Evolutionary conservation across 2,113 vertebrate species (phyloP).

Genomic region (Barbus barbus): DNA sequence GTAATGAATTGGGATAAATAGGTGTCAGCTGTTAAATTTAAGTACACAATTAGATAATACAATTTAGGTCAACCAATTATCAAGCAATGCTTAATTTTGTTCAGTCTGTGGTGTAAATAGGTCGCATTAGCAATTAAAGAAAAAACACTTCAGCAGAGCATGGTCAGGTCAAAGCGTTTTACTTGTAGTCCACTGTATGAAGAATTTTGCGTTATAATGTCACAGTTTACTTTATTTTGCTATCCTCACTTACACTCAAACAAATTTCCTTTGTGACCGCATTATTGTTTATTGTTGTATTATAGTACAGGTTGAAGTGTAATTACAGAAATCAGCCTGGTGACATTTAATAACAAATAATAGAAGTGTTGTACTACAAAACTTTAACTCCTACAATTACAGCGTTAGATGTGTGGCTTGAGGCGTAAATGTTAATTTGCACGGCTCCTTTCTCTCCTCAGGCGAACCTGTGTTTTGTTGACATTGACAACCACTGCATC

Average conservation of each 20-base stretch:
- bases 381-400: neutral
- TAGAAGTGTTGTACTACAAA: neutral
- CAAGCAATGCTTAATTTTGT: no score
- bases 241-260: neutral
- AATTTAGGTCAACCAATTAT: no score
- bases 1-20: no score
- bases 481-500: conserved; percentile 91
- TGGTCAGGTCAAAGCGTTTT: no score
- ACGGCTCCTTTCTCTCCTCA: conserved; percentile 61
- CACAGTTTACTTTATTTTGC: no score
- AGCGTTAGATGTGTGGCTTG: neutral
- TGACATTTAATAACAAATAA: neutral
- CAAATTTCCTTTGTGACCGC: neutral
- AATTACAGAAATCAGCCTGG: neutral
- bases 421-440: neutral
- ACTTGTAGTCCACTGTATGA: no score
- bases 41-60: no score
- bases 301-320: neutral
- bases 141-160: no score
- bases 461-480: conserved; percentile 96
- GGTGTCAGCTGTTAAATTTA: no score
- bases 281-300: neutral
- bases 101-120: no score
- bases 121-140: no score
- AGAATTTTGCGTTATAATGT: no score